phyloP scores from a whole-genome alignment of 2,113 vertebrate species.

The Oreotragus oreotragus region DNA sequence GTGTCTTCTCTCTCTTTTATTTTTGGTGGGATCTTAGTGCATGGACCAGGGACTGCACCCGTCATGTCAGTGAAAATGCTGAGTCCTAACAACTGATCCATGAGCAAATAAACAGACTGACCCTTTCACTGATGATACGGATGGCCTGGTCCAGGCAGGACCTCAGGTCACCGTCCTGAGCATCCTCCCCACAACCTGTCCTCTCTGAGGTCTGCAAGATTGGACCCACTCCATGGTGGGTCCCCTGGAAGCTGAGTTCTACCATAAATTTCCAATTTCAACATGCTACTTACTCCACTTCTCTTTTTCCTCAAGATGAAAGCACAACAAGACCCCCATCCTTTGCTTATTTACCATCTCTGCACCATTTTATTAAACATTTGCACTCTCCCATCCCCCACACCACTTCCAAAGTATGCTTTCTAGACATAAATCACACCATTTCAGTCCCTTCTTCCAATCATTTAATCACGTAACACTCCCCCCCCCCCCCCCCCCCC shows the following conservation, averaged over 20 bases:
- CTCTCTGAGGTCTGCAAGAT: background rate
- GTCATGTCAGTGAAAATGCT: background rate
- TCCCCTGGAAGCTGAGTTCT: background rate
- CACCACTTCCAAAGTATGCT: background rate
- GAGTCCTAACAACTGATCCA: background rate
- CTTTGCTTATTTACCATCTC: background rate
- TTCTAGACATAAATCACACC: background rate
- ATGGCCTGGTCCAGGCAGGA: background rate
- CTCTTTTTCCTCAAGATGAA: background rate
- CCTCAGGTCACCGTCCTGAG: background rate
- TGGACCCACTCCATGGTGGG: background rate
- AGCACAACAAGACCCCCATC: background rate
- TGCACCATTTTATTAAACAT: background rate
- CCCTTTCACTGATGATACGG: background rate
- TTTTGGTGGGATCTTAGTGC: background rate
- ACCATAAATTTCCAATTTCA: background rate
- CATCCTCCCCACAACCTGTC: too few species aligned
- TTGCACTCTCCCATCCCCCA: background rate
- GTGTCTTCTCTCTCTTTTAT: background rate
- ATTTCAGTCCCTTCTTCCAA: background rate
- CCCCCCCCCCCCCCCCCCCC: accelerated
- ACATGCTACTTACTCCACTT: background rate
- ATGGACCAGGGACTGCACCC: background rate
- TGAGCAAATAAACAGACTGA: background rate
- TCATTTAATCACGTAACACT: background rate